A percentile compares a stretch with the other conserved stretches of the same genome.
phyloP scores from a whole-genome alignment of 2,113 vertebrate genomes.

The Noturus placidus region DNA sequence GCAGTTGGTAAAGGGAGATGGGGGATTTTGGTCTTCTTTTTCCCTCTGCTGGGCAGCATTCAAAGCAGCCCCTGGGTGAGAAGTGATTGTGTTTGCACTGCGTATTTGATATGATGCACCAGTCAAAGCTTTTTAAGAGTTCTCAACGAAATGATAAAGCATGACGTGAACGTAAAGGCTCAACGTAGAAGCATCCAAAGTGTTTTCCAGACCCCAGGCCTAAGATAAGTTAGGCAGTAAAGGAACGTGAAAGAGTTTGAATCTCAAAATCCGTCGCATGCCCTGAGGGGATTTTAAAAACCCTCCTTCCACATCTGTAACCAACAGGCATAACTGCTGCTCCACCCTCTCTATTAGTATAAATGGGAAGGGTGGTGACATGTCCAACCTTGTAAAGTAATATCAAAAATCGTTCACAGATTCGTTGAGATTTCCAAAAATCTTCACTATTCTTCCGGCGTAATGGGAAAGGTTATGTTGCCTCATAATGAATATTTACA shows the following conservation, averaged over 20 bases:
- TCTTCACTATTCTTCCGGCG: background rate
- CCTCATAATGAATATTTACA: background rate
- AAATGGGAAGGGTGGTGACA: background rate
- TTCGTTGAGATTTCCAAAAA: background rate
- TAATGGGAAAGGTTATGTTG: background rate
- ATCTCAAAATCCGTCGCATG: constrained; percentile 50
- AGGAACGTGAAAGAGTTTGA: constrained; percentile 69
- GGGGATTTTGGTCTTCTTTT: constrained; percentile 56
- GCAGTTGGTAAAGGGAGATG: constrained; percentile 64
- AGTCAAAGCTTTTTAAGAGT: background rate
- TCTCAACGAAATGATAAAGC: background rate
- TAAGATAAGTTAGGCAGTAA: background rate
- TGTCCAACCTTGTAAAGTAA: background rate
- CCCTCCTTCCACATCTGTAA: constrained; percentile 3
- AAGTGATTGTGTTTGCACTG: constrained; percentile 12
- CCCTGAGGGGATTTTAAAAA: constrained; percentile 8
- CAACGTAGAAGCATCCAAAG: background rate
- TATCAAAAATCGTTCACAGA: background rate
- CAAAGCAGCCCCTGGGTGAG: constrained; percentile 7
- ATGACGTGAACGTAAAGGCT: background rate
- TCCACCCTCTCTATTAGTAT: constrained; percentile 11
- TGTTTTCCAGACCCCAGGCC: constrained; percentile 6
- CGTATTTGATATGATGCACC: constrained; percentile 1
- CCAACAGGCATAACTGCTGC: constrained; percentile 18
- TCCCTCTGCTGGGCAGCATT: constrained; percentile 62